Evolutionary conservation across 1,140 invertebrate genomes (phyloP), one percentile per base, ranked within the genome.

Genomic region (Brachionus asplanchnoidis): DNA sequence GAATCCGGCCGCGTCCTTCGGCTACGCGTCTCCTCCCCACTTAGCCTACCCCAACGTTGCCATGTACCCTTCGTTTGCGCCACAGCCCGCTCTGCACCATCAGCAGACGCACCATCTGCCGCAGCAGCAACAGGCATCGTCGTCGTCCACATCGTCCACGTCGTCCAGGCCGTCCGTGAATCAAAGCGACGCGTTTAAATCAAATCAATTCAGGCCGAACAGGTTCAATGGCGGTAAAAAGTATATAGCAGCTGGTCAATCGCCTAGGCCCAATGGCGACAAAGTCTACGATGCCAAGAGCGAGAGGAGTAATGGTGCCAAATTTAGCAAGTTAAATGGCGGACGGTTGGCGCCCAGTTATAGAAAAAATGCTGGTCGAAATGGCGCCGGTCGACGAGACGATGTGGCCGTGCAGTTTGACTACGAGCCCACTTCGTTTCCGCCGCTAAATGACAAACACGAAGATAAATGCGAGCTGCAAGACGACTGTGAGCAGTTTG

Each of bases 341-440:
- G 32, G 32, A 3, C 8, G 9, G 1, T 14, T 12, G 32, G 32
- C 9, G 28, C 0, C 14, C 8, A 40, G 26, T 26, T 68, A 14
- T 32, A 68, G 17, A 32, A 68, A 32, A 36, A 36, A 36, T 7
- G 32, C 32, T 6, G 32, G 26, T 70, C 32, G n/a, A 42, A 44
- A 44, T 42, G n/a, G n/a, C 11, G 11, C 44, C 14, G 14, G 14
- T 73, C 14, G 73, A 8, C 26, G 50, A 53, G n/a, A 77, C 26
- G 40, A 77, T 1, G 12, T 40, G 17, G 2, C 32, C n/a, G 73
- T 77, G 14, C 73, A 77, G 42, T 77, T 77, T 2, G 73, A 77
- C 46, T 77, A 77, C 28, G 73, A 77, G 26, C 73, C 73, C 12
- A 77, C 20, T 17, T 77, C 73, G n/a, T 77, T 77, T 28, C 73